Evolutionary conservation across 2,888 invertebrate genomes (phyloP).

Genomic region (Hermodice carunculata): DNA sequence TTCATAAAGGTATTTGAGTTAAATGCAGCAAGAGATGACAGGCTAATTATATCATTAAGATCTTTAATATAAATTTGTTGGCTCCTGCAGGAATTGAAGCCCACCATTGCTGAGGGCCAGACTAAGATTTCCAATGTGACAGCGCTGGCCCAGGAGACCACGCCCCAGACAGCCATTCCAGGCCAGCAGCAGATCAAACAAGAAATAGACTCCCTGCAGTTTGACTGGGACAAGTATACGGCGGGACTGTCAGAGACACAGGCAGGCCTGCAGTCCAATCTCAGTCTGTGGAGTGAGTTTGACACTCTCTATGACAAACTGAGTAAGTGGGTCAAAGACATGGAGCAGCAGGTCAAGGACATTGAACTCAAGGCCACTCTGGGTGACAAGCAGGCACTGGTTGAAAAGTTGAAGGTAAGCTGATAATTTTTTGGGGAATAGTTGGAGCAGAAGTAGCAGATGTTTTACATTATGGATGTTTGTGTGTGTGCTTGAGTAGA

Average conservation of each 20-base stretch:
- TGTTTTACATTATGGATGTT: background rate
- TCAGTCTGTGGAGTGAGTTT: slow-evolving; percentile 89
- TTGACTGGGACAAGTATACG: slow-evolving; percentile 80
- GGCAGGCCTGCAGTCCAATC: slow-evolving; percentile 78
- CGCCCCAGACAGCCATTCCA: slow-evolving; percentile 92
- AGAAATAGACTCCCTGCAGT: slow-evolving; percentile 82
- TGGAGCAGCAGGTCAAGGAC: slow-evolving; percentile 87
- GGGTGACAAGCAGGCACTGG: slow-evolving; percentile 83
- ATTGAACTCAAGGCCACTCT: slow-evolving; percentile 86
- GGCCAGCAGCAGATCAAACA: slow-evolving; percentile 93
- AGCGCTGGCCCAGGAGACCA: slow-evolving; percentile 87
- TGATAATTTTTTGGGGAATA: too few species aligned
- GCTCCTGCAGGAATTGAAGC: slow-evolving; percentile 55
- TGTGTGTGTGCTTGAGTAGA: too few species aligned
- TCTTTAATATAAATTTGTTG: too few species aligned
- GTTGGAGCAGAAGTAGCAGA: too few species aligned
- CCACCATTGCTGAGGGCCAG: slow-evolving; percentile 56
- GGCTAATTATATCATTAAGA: too few species aligned
- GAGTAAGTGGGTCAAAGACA: slow-evolving; percentile 87
- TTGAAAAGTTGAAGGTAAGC: slow-evolving; percentile 80
- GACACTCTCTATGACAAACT: slow-evolving; percentile 84
- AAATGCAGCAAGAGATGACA: too few species aligned
- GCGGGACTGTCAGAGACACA: slow-evolving; percentile 17
- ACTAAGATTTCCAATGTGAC: slow-evolving; percentile 85
- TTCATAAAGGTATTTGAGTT: too few species aligned